Conservation (phyloP, 2,113 vertebrate species). For the Cynoglossus semilaevis region DNA sequence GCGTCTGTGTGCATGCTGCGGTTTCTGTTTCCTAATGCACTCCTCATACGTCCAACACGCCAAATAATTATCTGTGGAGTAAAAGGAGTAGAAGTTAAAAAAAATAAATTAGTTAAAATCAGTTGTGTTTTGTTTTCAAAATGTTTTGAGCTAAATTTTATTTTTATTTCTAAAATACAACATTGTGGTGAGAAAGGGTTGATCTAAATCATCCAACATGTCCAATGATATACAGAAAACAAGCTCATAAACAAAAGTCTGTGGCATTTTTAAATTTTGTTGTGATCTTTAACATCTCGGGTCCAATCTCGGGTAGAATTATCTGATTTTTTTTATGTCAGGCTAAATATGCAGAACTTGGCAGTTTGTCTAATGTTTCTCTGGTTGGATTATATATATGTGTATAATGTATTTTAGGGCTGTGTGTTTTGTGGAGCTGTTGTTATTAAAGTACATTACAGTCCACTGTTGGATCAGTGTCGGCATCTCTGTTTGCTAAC, state of each 20-base stretch:
- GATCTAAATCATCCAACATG: too few species aligned
- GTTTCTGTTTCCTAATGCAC: slow-evolving; percentile 37
- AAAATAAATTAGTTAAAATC: slow-evolving; percentile 63
- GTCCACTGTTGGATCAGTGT: slow-evolving; percentile 83
- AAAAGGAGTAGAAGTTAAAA: slow-evolving; percentile 61
- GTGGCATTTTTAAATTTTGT: too few species aligned
- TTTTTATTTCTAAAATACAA: too few species aligned
- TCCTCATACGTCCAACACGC: slow-evolving; percentile 62
- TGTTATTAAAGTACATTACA: slow-evolving; percentile 91
- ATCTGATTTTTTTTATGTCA: background rate
- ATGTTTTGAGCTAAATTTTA: too few species aligned
- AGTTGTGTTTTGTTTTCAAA: background rate
- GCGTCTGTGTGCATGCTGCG: slow-evolving; percentile 26
- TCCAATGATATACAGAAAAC: too few species aligned
- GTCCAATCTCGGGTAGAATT: too few species aligned
- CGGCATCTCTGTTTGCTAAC: slow-evolving; percentile 77
- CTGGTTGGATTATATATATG: slow-evolving; percentile 7
- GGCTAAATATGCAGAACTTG: too few species aligned
- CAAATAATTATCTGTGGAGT: slow-evolving; percentile 76
- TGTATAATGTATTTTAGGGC: too few species aligned
- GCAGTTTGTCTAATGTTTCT: slow-evolving; percentile 33
- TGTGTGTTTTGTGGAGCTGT: too few species aligned
- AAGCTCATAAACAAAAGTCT: too few species aligned
- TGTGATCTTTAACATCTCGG: too few species aligned
- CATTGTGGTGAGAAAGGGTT: too few species aligned